Conservation (phyloP, 2,888 invertebrate genomes). For the Torymus texanus region DNA sequence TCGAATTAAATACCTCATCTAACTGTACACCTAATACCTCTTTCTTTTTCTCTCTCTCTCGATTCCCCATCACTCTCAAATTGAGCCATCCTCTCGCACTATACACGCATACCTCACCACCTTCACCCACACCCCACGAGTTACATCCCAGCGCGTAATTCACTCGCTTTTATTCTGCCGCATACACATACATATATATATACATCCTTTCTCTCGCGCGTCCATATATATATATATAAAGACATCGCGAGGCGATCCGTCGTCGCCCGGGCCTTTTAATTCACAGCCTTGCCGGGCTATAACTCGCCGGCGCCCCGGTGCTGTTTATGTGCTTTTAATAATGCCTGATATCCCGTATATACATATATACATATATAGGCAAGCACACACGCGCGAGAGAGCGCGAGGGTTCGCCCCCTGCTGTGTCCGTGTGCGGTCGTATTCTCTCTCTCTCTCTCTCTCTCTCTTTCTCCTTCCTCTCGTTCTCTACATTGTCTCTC, state of each 20-base stretch:
- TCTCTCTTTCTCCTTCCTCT: background rate
- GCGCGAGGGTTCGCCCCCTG: conserved; percentile 60
- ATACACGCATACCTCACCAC: too few species aligned
- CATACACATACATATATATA: too few species aligned
- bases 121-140: too few species aligned
- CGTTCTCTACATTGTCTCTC: background rate
- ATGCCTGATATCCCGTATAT: conserved; percentile 70
- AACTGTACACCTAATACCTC: too few species aligned
- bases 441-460: conserved; percentile 8
- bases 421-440: conserved; percentile 5
- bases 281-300: conserved; percentile 69
- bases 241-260: conserved; percentile 52
- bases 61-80: too few species aligned
- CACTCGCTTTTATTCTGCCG: too few species aligned
- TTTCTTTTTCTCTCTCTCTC: too few species aligned
- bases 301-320: conserved; percentile 67
- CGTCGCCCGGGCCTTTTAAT: conserved; percentile 69
- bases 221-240: background rate
- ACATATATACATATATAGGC: too few species aligned
- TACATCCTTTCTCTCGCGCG: conserved; percentile 24
- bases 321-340: conserved; percentile 74
- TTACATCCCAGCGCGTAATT: too few species aligned
- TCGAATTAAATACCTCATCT: too few species aligned
- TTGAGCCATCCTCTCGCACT: too few species aligned
- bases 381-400: conserved; percentile 59